Evolutionary conservation across 2,113 vertebrate genomes (phyloP), one percentile per base, ranked within the genome.

Genomic region (Saguinus imperator): DNA sequence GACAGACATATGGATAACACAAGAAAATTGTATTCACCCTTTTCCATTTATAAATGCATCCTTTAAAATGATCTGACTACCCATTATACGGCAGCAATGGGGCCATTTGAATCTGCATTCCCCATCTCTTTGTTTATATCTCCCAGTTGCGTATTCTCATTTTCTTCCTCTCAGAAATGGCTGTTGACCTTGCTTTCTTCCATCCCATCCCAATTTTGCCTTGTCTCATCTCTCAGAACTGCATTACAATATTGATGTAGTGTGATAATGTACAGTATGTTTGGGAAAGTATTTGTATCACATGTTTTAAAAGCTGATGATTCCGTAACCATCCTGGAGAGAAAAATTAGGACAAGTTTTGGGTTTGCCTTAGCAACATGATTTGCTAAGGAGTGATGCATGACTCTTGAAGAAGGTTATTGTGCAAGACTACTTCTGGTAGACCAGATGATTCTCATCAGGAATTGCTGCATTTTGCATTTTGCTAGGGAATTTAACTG

Each of bases 111-210:
- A 55, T 58, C 57, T 87, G 4, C 27, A 21, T 32, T 84, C 45
- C 18, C 25, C 0, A 0, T 6, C 1, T 11, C 0, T 50, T 16
- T 55, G 29, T 10, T 32, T 6, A 1, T 45, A 8, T n/a, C n/a
- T 37, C 3, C 25, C n/a, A 66, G 2, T 70, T 87, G 43, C 1
- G 45, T 11, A 37, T 2, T 70, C 3, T 66, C 10, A 14, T 18
- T 45, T 43, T 76, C 27, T 75, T 3, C 20, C 8, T 35, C 6
- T 32, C 0, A 17, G 12, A 9, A 50, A 83, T 25, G 64, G 1
- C 4, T 64, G 12, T 11, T 58, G 32, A 66, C 43, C 1, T 29
- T 43, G 12, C 72, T 92, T 89, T 27, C 13, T 4, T 80, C n/a
- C 3, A n/a, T 16, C 35, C 0, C 11, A 58, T 12, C 40, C 32